A percentile compares a stretch with the other conserved stretches of the same genome.
Evolutionary conservation across 2,797 vertebrate species (phyloP).

Genomic region (Lagocephalus sceleratus): DNA sequence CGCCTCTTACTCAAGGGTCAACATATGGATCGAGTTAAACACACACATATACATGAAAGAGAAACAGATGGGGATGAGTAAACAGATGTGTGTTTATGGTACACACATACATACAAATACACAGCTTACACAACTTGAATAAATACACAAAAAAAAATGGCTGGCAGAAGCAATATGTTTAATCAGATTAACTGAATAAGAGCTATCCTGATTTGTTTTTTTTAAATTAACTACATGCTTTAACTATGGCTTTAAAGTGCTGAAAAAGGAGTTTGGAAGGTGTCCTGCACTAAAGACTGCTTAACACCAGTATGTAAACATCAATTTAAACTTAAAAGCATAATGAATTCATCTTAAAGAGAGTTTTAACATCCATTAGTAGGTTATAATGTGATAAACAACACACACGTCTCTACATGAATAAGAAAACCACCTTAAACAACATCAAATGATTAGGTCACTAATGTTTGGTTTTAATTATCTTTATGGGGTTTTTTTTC

Average conservation of each 20-base stretch:
- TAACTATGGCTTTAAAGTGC: too few relatives aligned
- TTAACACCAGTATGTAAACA: too few relatives aligned
- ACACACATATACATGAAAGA: slow-evolving; percentile 31
- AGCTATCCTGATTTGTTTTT: too few relatives aligned
- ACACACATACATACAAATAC: neutral
- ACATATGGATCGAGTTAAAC: slow-evolving; percentile 62
- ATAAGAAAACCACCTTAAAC: neutral
- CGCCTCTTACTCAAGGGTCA: slow-evolving; percentile 32
- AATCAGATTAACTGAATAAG: too few relatives aligned
- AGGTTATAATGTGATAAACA: too few relatives aligned
- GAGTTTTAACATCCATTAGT: too few relatives aligned
- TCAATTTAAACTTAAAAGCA: too few relatives aligned
- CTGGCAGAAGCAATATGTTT: neutral
- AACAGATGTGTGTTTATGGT: slow-evolving; percentile 40
- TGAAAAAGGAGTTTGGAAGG: too few relatives aligned
- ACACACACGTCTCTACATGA: too few relatives aligned
- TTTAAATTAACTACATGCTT: too few relatives aligned
- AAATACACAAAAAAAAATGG: slow-evolving; percentile 11
- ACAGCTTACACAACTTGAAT: slow-evolving; percentile 9
- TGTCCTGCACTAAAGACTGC: too few relatives aligned
- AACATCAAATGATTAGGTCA: neutral
- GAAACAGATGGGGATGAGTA: slow-evolving; percentile 37
- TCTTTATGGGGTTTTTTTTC: slow-evolving; percentile 11
- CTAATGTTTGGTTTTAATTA: slow-evolving; percentile 24
- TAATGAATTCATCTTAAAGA: too few relatives aligned